These are phyloP conservation scores for Parochlus steinenii DNA, from an alignment of 2,888 invertebrate species.

Conservation along the genomic window DNA sequence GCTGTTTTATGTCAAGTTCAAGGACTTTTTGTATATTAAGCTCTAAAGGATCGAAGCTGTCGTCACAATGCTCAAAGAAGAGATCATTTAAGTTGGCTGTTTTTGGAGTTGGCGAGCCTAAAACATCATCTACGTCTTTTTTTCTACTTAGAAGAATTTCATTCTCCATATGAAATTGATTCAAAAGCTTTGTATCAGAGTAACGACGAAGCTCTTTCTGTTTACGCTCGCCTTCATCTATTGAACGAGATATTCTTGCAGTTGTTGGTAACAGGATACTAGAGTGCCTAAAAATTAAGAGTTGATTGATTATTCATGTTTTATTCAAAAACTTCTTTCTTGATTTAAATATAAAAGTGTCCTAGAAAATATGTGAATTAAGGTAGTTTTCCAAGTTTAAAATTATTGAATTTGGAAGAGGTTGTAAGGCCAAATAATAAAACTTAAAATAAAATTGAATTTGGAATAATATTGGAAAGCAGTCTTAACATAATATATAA, in stretches of 20 bases:
- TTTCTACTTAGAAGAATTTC: slow-evolving; percentile 8
- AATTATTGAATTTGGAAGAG: too few relatives aligned
- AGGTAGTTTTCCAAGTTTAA: too few relatives aligned
- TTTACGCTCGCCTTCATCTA: slow-evolving; percentile 22
- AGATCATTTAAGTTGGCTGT: slow-evolving; percentile 1
- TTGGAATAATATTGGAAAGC: too few relatives aligned
- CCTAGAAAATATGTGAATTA: too few relatives aligned
- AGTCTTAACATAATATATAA: too few relatives aligned
- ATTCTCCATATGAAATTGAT: slow-evolving; percentile 18
- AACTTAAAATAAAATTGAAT: too few relatives aligned
- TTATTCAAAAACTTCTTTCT: too few relatives aligned
- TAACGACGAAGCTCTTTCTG: slow-evolving; percentile 24
- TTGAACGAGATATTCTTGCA: slow-evolving; percentile 14
- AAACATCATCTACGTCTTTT: slow-evolving; percentile 13
- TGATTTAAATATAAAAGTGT: too few relatives aligned
- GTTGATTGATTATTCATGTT: too few relatives aligned
- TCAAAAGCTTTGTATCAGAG: slow-evolving; percentile 29
- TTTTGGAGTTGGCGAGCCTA: slow-evolving; percentile 11
- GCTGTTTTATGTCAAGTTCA: slow-evolving; percentile 32
- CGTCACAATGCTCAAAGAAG: slow-evolving; percentile 24
- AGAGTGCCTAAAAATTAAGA: slow-evolving; percentile 24
- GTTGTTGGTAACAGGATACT: slow-evolving; percentile 22
- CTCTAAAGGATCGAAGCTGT: slow-evolving; percentile 34
- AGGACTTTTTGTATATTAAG: slow-evolving; percentile 31
- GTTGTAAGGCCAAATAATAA: too few relatives aligned